Conservation (phyloP, 2,113 vertebrate genomes). For the Colossoma macropomum region DNA sequence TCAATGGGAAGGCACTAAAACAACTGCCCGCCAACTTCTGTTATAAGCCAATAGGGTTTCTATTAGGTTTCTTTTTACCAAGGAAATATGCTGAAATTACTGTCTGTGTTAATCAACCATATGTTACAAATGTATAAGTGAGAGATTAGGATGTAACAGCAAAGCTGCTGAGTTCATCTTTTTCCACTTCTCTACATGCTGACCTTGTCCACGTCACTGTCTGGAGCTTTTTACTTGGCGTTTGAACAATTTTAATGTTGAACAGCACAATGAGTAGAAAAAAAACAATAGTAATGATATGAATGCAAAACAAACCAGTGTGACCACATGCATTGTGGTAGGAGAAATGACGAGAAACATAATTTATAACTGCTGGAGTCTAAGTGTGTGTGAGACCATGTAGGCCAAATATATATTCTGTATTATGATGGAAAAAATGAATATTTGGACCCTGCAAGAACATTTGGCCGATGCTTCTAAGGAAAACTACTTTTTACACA, state of each 20-base stretch:
- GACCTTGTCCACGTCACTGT: constrained; percentile 13
- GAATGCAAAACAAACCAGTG: background rate
- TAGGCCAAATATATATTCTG: no score
- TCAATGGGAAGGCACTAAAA: background rate
- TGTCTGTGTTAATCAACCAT: no score
- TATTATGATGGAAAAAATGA: no score
- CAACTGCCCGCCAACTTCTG: background rate
- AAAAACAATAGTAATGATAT: background rate
- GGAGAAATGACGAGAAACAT: no score
- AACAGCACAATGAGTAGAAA: background rate
- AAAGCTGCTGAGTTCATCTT: constrained; percentile 13
- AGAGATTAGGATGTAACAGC: no score
- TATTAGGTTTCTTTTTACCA: background rate
- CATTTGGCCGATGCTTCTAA: no score
- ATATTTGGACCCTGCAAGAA: no score
- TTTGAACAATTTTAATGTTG: background rate
- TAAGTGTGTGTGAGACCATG: no score
- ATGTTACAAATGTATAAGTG: no score
- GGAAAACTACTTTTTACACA: no score
- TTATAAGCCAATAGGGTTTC: no score
- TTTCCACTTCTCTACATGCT: constrained; percentile 14
- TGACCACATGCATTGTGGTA: background rate
- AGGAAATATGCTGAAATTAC: background rate
- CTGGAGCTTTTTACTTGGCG: background rate
- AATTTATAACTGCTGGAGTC: no score